Conservation (phyloP, 2,888 invertebrate genomes). For the Xestoiulus laeticollis region DNA sequence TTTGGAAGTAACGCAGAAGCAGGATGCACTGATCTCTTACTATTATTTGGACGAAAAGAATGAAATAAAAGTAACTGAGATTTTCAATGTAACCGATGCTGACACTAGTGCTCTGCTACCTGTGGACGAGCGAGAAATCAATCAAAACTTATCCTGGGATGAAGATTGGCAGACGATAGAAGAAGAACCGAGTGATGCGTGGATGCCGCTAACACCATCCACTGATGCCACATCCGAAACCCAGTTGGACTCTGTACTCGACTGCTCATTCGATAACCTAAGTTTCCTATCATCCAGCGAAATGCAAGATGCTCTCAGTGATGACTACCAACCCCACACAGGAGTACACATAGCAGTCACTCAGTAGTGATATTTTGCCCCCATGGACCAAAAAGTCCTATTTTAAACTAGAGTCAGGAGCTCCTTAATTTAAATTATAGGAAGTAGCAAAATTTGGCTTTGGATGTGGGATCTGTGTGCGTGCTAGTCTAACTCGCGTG, state of each 20-base stretch:
- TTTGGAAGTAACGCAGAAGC: slow-evolving; percentile 78
- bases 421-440: not conserved
- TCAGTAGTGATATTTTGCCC: not conserved
- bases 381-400: not conserved
- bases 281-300: not conserved
- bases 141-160: slow-evolving; percentile 51
- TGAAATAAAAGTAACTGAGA: slow-evolving; percentile 85
- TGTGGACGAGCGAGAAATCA: slow-evolving; percentile 47
- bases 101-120: slow-evolving; percentile 64
- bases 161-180: slow-evolving; percentile 40
- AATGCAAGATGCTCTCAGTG: not conserved
- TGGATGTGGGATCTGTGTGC: too few species aligned
- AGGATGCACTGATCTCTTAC: slow-evolving; percentile 89
- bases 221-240: not conserved
- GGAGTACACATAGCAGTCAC: not conserved
- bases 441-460: too few species aligned
- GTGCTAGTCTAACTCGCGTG: too few species aligned
- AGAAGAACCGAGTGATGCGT: not conserved
- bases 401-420: not conserved
- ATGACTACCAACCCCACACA: not conserved
- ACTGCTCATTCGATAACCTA: slow-evolving; percentile 6
- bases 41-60: slow-evolving; percentile 90
- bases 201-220: too few species aligned
- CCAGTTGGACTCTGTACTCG: slow-evolving; percentile 44
- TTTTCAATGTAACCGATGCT: slow-evolving; percentile 84